These are phyloP conservation scores for Acanthochromis polyacanthus DNA, from an alignment of 2,113 vertebrate species.

Conservation along the genomic window DNA sequence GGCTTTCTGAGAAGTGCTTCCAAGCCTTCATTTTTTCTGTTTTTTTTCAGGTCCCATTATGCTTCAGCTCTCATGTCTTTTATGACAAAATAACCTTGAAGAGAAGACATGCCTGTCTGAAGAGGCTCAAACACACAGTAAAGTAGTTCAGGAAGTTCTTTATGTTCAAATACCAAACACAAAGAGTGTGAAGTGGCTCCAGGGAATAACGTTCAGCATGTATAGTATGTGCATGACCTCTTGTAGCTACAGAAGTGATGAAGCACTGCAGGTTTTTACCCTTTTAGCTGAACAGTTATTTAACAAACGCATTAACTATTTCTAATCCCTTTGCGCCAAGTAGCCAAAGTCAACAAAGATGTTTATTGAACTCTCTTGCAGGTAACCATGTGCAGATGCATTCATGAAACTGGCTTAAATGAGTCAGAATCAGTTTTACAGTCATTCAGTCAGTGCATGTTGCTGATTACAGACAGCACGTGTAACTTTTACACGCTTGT, in stretches of 20 bases:
- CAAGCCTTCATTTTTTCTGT: conserved; percentile 29
- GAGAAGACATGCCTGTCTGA: conserved; percentile 39
- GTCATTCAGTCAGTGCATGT: no score
- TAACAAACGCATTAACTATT: conserved; percentile 7
- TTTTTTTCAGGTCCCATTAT: conserved; percentile 22
- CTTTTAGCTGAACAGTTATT: not conserved
- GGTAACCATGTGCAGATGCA: not conserved
- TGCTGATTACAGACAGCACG: not conserved
- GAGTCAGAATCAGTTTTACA: not conserved
- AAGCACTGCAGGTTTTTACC: conserved; percentile 18
- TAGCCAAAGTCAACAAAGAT: conserved; percentile 24
- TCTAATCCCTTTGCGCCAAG: conserved; percentile 7
- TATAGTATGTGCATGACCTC: not conserved
- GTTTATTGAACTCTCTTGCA: conserved; percentile 1
- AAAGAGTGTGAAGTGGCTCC: conserved; percentile 12
- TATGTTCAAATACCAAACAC: conserved; percentile 43
- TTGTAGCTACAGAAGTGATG: conserved; percentile 21
- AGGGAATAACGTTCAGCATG: conserved; percentile 22
- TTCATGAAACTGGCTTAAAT: not conserved
- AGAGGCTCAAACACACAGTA: conserved; percentile 35
- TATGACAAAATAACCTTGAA: conserved; percentile 47
- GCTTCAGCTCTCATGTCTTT: conserved; percentile 24
- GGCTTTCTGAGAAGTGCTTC: conserved; percentile 34
- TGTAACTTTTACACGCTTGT: not conserved
- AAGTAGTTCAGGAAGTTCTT: conserved; percentile 42